Percentiles rank a stretch among this genome's conserved stretches.
Evolutionary conservation across 1,140 invertebrate species (phyloP).

Genomic region (Matsumurasca onukii): DNA sequence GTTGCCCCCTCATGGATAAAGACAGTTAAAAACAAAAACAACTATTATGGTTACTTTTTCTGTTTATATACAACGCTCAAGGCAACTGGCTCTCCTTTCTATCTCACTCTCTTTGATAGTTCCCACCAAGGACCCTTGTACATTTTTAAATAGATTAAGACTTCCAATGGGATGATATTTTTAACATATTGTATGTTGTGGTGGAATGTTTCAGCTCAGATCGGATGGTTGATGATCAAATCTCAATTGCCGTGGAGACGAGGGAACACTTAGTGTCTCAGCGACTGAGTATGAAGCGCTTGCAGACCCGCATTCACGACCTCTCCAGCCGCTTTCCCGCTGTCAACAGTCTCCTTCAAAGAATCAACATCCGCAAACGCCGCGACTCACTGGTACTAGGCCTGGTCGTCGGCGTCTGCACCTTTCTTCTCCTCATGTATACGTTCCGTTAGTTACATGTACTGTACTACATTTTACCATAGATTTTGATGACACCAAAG

Average conservation of each 20-base stretch:
- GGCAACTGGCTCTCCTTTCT: too few species aligned
- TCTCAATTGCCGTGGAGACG: slow-evolving; percentile 93
- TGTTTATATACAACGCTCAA: too few species aligned
- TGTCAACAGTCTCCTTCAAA: slow-evolving; percentile 87
- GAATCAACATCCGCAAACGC: slow-evolving; percentile 89
- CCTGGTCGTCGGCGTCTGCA: slow-evolving; percentile 79
- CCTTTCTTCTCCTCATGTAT: slow-evolving; percentile 84
- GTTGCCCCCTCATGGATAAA: too few species aligned
- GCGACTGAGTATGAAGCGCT: slow-evolving; percentile 81
- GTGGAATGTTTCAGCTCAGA: slow-evolving; percentile 76
- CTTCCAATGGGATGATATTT: too few species aligned
- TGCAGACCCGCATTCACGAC: slow-evolving; percentile 91
- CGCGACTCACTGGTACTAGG: slow-evolving; percentile 90
- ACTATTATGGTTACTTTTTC: too few species aligned
- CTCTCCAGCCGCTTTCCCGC: slow-evolving; percentile 88
- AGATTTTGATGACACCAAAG: too few species aligned
- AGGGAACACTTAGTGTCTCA: slow-evolving; percentile 89
- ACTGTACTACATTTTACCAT: too few species aligned
- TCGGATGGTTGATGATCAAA: slow-evolving; percentile 92
- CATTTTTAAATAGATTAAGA: too few species aligned
- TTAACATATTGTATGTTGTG: too few species aligned
- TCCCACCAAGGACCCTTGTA: too few species aligned
- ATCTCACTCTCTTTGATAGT: too few species aligned
- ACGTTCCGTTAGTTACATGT: slow-evolving; percentile 56
- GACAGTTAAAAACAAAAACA: too few species aligned